Conservation (phyloP, 1,140 invertebrate species). For the Zaprionus tsacasi region DNA sequence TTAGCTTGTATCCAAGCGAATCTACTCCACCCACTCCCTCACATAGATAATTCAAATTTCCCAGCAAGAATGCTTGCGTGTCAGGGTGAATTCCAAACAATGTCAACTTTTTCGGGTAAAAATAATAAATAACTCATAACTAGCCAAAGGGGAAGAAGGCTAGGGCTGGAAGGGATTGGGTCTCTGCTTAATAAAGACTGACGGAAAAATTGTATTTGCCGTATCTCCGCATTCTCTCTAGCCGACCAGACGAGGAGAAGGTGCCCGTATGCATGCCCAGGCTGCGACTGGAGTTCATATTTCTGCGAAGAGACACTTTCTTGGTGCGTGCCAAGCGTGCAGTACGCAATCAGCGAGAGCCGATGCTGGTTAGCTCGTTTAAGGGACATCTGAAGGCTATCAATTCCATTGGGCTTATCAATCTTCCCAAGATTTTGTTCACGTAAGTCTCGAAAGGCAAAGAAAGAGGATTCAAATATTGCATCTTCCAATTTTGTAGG, state of each 20-base stretch:
- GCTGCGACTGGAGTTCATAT: slow-evolving; percentile 88
- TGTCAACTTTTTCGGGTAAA: slow-evolving; percentile 42
- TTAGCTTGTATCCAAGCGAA: slow-evolving; percentile 28
- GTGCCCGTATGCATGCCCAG: slow-evolving; percentile 86
- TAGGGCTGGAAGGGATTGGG: background rate
- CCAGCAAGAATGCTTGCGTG: slow-evolving; percentile 56
- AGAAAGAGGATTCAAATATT: background rate
- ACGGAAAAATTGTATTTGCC: slow-evolving; percentile 35
- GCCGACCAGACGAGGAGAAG: slow-evolving; percentile 70
- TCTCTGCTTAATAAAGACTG: slow-evolving; percentile 34
- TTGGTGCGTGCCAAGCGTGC: slow-evolving; percentile 87
- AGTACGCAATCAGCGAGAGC: slow-evolving; percentile 86
- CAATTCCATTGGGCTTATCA: slow-evolving; percentile 87
- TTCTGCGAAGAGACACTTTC: slow-evolving; percentile 87
- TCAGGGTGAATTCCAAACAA: slow-evolving; percentile 54
- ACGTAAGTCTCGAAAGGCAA: slow-evolving; percentile 84
- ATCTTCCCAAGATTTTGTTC: slow-evolving; percentile 86
- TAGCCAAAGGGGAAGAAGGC: background rate
- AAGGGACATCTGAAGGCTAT: slow-evolving; percentile 87
- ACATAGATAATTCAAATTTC: background rate
- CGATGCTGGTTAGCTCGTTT: slow-evolving; percentile 88
- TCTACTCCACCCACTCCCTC: slow-evolving; percentile 35
- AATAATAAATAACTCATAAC: slow-evolving; percentile 79
- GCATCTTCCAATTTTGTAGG: slow-evolving; percentile 75
- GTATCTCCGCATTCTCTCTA: slow-evolving; percentile 23